Base-by-base conservation (phyloP, 2,113 vertebrate species). In the Corythoichthys intestinalis region DNA sequence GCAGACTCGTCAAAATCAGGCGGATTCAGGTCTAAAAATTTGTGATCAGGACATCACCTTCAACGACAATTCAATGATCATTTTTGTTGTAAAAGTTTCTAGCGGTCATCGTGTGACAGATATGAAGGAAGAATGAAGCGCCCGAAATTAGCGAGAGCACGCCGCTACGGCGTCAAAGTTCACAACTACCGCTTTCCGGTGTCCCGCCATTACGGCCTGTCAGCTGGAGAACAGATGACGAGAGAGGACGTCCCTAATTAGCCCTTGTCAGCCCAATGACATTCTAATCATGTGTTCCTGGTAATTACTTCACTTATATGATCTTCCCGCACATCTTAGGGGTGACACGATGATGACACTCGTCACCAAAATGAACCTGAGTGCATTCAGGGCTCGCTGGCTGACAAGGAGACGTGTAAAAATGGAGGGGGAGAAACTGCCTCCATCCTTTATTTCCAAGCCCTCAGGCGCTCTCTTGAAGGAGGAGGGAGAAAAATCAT, bases 211-310 rank as follows among this genome's bases (percentile, higher is more conserved):
- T 85, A 86, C 35, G 80, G 75, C 74, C 83, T 76, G 83, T 82
- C 85, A 75, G 50, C 56, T 57, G 34, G 78, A 79, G 79, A 78
- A 79, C 2, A 48, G 75, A 81, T 82, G 87, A 88, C 59, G 69
- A 86, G 87, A 72, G 72, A 73, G 82, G 89, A 86, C 89, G 76
- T 74, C 81, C 74, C 77, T 91, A 92, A 92, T 93, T 93, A 91
- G 87, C 81, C 84, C 85, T 56, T 85, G 90, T 90, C 90, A 89
- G 80, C 70, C 72, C 76, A 79, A 88, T 90, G 89, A 91, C 89
- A 92, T 90, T 84, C 83, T 91, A 90, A 91, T 92, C 90, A 90
- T 82, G 85, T 88, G 84, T 79, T 88, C 83, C 73, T 79, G 86
- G 87, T 91, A 91, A 91, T 91, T 90, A 91, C 87, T 85, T 85